Evolutionary conservation across 2,888 invertebrate species (phyloP).

Genomic region (Dolichopus griseipennis): DNA sequence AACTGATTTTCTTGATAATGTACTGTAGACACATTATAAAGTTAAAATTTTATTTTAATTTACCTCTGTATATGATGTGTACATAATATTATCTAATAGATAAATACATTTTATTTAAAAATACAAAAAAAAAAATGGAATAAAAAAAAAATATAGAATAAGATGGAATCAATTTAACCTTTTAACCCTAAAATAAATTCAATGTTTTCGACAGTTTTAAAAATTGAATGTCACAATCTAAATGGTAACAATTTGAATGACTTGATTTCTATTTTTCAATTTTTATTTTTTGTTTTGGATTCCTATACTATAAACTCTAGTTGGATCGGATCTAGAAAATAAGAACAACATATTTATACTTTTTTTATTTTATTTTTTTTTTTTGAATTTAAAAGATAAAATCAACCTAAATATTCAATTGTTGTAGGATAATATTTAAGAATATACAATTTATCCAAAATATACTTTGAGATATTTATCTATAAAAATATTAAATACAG

Average conservation of each 20-base stretch:
- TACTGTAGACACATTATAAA: no score
- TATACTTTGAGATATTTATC: no score
- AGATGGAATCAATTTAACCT: not conserved
- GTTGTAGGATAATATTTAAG: not conserved
- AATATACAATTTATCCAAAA: not conserved
- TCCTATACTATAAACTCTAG: not conserved
- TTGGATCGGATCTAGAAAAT: no score
- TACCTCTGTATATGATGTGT: no score
- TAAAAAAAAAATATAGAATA: no score
- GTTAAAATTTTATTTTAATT: no score
- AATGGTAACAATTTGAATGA: not conserved
- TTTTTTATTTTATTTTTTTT: not conserved
- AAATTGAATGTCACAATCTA: slow-evolving; percentile 7
- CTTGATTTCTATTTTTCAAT: not conserved
- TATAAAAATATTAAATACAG: no score
- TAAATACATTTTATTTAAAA: no score
- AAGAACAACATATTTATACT: no score
- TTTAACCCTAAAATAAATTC: slow-evolving; percentile 4
- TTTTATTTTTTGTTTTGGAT: not conserved
- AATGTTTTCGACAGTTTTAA: slow-evolving; percentile 2
- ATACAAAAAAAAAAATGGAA: no score
- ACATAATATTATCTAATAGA: no score
- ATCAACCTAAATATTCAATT: slow-evolving; percentile 3
- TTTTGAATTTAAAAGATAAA: not conserved
- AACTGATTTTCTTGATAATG: no score